Evolutionary conservation across 2,888 invertebrate species (phyloP).

Genomic region (Celastrina argiolus): DNA sequence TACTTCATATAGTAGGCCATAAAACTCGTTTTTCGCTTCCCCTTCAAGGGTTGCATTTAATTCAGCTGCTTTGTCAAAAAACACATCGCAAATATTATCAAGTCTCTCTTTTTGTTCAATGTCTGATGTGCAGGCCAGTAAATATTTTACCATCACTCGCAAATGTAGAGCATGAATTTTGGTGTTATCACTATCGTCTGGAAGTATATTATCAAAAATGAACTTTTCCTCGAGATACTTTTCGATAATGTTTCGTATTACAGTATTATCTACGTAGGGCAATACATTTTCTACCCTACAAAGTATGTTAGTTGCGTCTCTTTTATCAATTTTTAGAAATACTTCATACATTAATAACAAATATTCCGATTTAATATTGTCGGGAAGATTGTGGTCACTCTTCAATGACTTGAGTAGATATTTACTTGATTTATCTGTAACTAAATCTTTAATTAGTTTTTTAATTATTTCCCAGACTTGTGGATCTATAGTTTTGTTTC

Average conservation of each 20-base stretch:
- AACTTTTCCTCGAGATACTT: conserved; percentile 36
- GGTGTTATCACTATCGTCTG: conserved; percentile 3
- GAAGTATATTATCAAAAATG: conserved; percentile 28
- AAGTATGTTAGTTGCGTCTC: conserved; percentile 36
- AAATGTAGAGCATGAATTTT: conserved; percentile 34
- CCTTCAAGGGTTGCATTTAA: conserved; percentile 28
- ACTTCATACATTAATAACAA: conserved; percentile 41
- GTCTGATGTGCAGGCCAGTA: conserved; percentile 43
- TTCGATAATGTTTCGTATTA: conserved; percentile 36
- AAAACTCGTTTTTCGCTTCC: conserved; percentile 8
- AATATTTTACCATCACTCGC: conserved; percentile 45
- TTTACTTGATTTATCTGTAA: conserved; percentile 31
- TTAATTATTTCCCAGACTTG: conserved; percentile 48
- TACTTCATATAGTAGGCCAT: conserved; percentile 37
- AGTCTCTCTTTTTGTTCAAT: conserved; percentile 39
- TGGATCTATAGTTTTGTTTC: conserved; percentile 34
- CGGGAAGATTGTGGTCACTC: conserved; percentile 38
- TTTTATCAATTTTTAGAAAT: conserved; percentile 33
- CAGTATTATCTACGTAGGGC: conserved; percentile 36
- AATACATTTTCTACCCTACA: conserved; percentile 40
- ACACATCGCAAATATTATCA: conserved; percentile 39
- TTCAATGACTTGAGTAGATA: conserved; percentile 24
- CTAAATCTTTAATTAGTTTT: conserved; percentile 38
- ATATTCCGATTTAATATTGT: conserved; percentile 44
- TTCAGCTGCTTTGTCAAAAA: conserved; percentile 41